These are phyloP conservation scores for Penaeus vannamei DNA, from an alignment of 1,140 invertebrate species.

Conservation along the genomic window DNA sequence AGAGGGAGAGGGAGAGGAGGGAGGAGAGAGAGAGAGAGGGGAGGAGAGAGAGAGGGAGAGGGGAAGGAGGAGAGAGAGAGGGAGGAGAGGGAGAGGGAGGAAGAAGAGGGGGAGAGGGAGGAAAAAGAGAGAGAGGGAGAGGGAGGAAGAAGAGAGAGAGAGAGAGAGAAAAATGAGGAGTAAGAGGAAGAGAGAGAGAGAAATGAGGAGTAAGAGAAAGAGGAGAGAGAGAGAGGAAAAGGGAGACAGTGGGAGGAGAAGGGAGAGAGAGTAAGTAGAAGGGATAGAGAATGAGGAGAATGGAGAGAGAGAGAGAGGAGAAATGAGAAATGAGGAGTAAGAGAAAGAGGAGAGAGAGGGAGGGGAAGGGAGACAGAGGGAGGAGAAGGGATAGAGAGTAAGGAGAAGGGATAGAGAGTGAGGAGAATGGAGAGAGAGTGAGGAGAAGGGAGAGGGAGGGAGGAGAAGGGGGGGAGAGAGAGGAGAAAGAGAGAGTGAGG, in stretches of 20 bases:
- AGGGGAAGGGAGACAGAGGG: neutral
- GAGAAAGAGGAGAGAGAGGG: neutral
- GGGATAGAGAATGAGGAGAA: neutral
- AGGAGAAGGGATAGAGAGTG: neutral
- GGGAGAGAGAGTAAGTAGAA: neutral
- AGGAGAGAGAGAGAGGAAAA: neutral
- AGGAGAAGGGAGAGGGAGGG: slow-evolving; percentile 20
- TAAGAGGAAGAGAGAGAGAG: neutral
- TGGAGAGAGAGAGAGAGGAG: neutral
- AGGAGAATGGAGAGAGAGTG: neutral
- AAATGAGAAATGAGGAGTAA: neutral
- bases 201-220: neutral
- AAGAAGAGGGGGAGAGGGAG: neutral
- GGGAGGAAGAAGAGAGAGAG: neutral
- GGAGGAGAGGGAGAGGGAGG: neutral
- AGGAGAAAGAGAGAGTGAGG: neutral
- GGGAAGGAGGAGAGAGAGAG: neutral
- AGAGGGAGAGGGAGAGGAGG: neutral
- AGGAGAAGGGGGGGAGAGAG: slow-evolving; percentile 8
- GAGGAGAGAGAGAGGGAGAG: neutral
- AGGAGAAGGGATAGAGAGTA: neutral
- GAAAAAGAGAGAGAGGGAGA: no score
- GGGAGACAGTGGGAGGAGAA: neutral
- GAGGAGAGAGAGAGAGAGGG: neutral
- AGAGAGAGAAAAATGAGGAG: neutral